A percentile compares a stretch with the other conserved stretches of the same genome.
Evolutionary conservation across 2,113 vertebrate genomes (phyloP).

Genomic region (Laticauda colubrina): DNA sequence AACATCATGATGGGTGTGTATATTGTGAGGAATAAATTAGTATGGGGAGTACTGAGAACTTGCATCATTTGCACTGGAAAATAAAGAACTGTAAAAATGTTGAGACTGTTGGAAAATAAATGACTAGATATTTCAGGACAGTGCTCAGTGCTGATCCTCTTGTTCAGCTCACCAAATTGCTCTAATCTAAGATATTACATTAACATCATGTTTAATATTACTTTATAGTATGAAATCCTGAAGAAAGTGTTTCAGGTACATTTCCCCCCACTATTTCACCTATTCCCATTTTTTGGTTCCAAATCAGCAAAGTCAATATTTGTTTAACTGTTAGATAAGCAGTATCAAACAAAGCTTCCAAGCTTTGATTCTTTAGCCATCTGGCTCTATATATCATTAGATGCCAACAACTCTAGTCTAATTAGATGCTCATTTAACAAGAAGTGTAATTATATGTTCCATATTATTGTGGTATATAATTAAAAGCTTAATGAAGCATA

Average conservation of each 20-base stretch:
- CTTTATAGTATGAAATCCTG: neutral
- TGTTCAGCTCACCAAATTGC: neutral
- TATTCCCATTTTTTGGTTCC: neutral
- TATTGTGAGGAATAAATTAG: neutral
- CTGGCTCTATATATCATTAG: neutral
- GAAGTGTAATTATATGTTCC: neutral
- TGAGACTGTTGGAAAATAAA: neutral
- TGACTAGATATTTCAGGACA: neutral
- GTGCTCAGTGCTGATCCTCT: neutral
- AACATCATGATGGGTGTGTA: neutral
- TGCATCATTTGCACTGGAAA: neutral
- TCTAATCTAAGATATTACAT: neutral
- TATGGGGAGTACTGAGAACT: neutral
- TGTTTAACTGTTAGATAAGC: neutral
- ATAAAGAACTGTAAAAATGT: neutral
- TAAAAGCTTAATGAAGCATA: slow-evolving; percentile 8
- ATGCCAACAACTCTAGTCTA: neutral
- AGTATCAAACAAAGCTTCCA: neutral
- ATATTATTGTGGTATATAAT: neutral
- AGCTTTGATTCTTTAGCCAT: neutral
- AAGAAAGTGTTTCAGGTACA: neutral
- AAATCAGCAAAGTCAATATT: neutral
- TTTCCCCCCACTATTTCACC: neutral
- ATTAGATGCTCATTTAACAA: neutral
- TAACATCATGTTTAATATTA: neutral